Conservation (phyloP, 2,113 vertebrate species). For the Tapirus terrestris region DNA sequence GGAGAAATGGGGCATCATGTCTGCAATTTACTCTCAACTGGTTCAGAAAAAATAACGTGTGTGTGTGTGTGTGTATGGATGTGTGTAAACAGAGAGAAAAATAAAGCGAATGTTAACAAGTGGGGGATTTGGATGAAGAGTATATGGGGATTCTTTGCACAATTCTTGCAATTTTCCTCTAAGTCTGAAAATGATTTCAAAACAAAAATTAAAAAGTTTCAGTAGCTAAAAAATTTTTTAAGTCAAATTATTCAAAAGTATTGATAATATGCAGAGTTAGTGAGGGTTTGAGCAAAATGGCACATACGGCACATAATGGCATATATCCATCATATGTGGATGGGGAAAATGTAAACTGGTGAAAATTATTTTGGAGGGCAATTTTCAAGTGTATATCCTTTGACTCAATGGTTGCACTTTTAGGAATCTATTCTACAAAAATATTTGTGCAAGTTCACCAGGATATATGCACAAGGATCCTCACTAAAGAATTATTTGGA, state of each 20-base stretch:
- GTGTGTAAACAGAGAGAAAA: not conserved
- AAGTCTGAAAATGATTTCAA: constrained; percentile 51
- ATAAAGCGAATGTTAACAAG: constrained; percentile 21
- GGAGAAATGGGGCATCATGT: not conserved
- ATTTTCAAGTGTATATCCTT: not conserved
- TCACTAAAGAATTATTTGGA: not conserved
- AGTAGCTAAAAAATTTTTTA: not conserved
- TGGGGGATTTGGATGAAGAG: not conserved
- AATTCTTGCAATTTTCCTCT: not conserved
- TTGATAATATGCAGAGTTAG: not conserved
- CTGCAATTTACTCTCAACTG: not conserved
- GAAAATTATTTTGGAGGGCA: not conserved
- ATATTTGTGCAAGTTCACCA: not conserved
- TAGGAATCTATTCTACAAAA: not conserved
- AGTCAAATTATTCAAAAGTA: not conserved
- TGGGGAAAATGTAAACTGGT: not conserved
- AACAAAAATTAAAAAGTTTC: not conserved
- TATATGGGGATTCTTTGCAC: not conserved
- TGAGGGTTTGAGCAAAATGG: not conserved
- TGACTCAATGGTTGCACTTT: not conserved
- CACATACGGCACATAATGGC: not conserved
- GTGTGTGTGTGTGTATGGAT: too few relatives aligned
- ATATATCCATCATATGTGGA: not conserved
- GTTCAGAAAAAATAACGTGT: not conserved
- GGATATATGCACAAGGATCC: not conserved